Percentiles rank a stretch among this genome's conserved stretches.
Evolutionary conservation across 1,140 invertebrate genomes (phyloP).

Genomic region (Oryctes rhinoceros): DNA sequence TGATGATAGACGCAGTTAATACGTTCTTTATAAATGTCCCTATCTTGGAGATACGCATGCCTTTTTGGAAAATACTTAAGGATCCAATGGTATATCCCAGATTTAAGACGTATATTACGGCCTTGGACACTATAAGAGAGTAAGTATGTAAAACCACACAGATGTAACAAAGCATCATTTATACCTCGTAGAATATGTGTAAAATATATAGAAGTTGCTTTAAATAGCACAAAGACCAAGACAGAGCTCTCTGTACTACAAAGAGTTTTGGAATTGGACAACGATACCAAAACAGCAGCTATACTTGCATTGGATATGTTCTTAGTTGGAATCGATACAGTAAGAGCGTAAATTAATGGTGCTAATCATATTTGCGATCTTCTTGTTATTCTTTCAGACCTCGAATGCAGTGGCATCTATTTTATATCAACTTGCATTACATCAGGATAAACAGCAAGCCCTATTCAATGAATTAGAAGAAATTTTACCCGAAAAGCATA

Average conservation of each 20-base stretch:
- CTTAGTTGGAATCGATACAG: conserved; percentile 90
- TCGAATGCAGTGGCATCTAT: conserved; percentile 89
- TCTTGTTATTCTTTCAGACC: conserved; percentile 67
- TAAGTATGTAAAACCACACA: conserved; percentile 61
- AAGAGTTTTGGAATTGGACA: conserved; percentile 76
- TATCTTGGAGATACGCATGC: conserved; percentile 81
- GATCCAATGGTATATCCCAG: conserved; percentile 79
- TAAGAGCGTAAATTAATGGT: conserved; percentile 60
- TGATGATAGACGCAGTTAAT: conserved; percentile 85
- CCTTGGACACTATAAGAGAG: conserved; percentile 87
- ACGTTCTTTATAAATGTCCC: conserved; percentile 84
- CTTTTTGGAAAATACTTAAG: conserved; percentile 83
- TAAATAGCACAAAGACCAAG: conserved; percentile 68
- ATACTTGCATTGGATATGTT: conserved; percentile 88
- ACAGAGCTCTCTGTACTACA: conserved; percentile 79
- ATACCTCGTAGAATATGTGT: conserved; percentile 72
- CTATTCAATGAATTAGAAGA: conserved; percentile 77
- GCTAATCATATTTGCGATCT: not conserved
- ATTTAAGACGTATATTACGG: conserved; percentile 81
- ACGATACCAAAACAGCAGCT: conserved; percentile 80
- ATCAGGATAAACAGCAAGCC: conserved; percentile 82
- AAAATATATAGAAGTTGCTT: conserved; percentile 77
- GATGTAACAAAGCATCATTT: not conserved
- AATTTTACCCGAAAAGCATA: conserved; percentile 69
- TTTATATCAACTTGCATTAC: conserved; percentile 82